Evolutionary conservation across 2,888 invertebrate genomes (phyloP).

Genomic region (Allophyes oxyacanthae): DNA sequence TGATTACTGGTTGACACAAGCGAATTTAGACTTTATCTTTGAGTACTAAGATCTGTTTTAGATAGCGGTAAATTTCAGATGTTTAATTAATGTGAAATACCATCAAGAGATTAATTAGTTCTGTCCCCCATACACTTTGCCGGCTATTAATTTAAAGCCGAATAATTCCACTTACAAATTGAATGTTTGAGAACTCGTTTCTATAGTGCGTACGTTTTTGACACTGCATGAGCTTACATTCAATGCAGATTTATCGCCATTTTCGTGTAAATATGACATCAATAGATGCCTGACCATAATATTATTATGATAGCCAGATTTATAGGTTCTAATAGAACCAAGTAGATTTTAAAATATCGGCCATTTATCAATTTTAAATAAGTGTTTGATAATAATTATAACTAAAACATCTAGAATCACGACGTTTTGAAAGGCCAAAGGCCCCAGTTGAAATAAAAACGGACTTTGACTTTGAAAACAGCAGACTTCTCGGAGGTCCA

Average conservation of each 20-base stretch:
- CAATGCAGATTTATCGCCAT: conserved; percentile 76
- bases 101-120: conserved; percentile 85
- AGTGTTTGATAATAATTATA: conserved; percentile 25
- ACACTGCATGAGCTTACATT: conserved; percentile 66
- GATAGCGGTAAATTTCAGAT: conserved; percentile 45
- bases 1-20: conserved; percentile 37
- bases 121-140: conserved; percentile 82
- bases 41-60: conserved; percentile 45
- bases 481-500: conserved; percentile 33
- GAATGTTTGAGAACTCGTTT: conserved; percentile 78
- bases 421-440: too few species aligned
- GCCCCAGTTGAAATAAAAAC: too few species aligned
- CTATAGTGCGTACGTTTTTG: conserved; percentile 67
- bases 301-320: conserved; percentile 66
- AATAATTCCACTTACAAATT: conserved; percentile 80
- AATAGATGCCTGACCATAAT: conserved; percentile 67
- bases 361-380: conserved; percentile 56
- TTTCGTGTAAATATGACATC: conserved; percentile 70
- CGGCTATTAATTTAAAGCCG: conserved; percentile 81
- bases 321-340: conserved; percentile 62
- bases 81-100: conserved; percentile 81
- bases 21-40: conserved; percentile 45
- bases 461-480: too few species aligned
- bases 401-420: too few species aligned
- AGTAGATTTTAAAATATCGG: conserved; percentile 45